Percentiles rank a stretch among this genome's conserved stretches.
phyloP scores from a whole-genome alignment of 1,140 invertebrate species.

The Diachasma alloeum region DNA sequence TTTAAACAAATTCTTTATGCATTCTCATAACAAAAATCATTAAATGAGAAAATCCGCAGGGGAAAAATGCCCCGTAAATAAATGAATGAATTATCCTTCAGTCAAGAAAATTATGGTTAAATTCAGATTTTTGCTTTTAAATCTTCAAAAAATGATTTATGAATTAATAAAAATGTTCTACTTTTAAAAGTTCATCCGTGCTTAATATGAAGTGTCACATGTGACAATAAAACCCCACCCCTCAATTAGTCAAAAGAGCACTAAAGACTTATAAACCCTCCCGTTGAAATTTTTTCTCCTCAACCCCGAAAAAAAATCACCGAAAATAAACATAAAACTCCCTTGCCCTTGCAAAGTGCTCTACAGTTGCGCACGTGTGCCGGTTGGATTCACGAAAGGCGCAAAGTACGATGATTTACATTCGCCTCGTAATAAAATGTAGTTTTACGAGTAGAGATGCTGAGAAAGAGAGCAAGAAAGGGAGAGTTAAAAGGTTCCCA shows the following conservation, averaged over 20 bases:
- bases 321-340: neutral
- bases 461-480: constrained; percentile 24
- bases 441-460: constrained; percentile 38
- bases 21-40: no score
- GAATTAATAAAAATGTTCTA: no score
- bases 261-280: neutral
- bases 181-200: no score
- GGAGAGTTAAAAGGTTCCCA: constrained; percentile 10
- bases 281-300: neutral
- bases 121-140: no score
- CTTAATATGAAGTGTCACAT: neutral
- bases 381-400: constrained; percentile 28
- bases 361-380: constrained; percentile 11
- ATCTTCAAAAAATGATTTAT: no score
- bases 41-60: no score
- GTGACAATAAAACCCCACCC: neutral
- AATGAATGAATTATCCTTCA: no score
- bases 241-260: neutral
- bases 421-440: constrained; percentile 44
- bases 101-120: no score
- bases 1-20: no score
- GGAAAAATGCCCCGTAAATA: no score
- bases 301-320: neutral
- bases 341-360: neutral
- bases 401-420: constrained; percentile 51